Percentiles rank a stretch among this genome's conserved stretches.
phyloP scores from a whole-genome alignment of 2,113 vertebrate species.

The Psophia crepitans region DNA sequence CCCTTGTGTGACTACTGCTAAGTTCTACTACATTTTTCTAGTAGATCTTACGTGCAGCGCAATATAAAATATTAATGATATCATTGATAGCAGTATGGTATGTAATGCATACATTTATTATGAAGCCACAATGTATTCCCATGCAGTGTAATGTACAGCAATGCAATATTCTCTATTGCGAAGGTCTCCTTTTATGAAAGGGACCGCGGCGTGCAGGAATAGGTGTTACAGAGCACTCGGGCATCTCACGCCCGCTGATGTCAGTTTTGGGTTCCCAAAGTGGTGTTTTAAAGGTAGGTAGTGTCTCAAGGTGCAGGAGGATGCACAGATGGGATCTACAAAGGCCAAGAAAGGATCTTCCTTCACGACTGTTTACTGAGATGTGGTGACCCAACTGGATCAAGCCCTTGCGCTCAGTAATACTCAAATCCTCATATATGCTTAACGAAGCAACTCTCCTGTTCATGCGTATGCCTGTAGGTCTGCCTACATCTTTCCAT shows the following conservation, averaged over 20 bases:
- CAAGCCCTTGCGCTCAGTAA: neutral
- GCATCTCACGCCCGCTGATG: rapidly evolving
- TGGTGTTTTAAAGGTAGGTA: neutral
- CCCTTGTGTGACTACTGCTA: too few species aligned
- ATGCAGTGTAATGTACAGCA: neutral
- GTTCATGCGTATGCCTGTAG: rapidly evolving
- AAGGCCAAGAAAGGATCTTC: neutral
- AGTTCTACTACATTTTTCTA: neutral
- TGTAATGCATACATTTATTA: neutral
- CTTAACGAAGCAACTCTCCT: neutral
- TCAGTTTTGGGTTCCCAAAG: neutral
- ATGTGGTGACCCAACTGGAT: rapidly evolving
- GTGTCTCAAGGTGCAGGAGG: neutral
- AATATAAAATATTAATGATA: neutral
- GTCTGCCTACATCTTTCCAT: neutral
- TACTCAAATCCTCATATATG: too few species aligned
- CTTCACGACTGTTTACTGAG: neutral
- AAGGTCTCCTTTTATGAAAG: neutral
- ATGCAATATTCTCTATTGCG: neutral
- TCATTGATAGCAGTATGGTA: neutral
- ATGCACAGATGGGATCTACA: neutral
- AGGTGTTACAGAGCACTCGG: neutral
- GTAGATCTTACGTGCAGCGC: too few species aligned
- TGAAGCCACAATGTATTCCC: neutral
- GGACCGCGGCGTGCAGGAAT: neutral